These are phyloP conservation scores for Botia kubotai DNA, from an alignment of 2,797 vertebrate species.

Conservation along the genomic window DNA sequence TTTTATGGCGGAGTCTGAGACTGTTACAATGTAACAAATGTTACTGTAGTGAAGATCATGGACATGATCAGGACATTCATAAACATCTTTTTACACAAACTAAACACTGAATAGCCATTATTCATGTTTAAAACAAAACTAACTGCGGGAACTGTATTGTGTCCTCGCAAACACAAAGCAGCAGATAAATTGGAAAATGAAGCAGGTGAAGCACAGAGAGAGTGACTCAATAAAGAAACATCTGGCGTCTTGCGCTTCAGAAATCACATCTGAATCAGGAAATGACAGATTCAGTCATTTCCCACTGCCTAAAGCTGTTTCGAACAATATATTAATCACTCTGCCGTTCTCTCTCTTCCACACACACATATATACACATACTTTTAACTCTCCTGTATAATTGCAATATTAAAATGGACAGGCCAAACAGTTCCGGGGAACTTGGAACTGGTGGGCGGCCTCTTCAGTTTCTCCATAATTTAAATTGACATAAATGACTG, in stretches of 20 bases:
- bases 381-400: neutral
- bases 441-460: slow-evolving; percentile 30
- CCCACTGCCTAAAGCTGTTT: slow-evolving; percentile 21
- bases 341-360: neutral
- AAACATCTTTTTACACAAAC: neutral
- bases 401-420: slow-evolving; percentile 34
- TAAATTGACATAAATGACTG: slow-evolving; percentile 36
- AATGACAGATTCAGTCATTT: slow-evolving; percentile 41
- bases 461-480: slow-evolving; percentile 35
- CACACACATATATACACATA: slow-evolving; percentile 1
- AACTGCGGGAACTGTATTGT: neutral
- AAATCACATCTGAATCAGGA: slow-evolving; percentile 38
- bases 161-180: neutral
- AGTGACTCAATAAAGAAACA: slow-evolving; percentile 44
- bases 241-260: slow-evolving; percentile 40
- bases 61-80: neutral
- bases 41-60: neutral
- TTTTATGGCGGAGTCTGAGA: neutral
- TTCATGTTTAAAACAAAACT: slow-evolving; percentile 6
- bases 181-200: slow-evolving; percentile 12
- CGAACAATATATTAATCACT: slow-evolving; percentile 39
- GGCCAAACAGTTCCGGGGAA: slow-evolving; percentile 18
- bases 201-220: slow-evolving; percentile 26
- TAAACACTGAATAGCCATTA: neutral
- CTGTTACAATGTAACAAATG: neutral